phyloP scores from a whole-genome alignment of 2,797 vertebrate species.

The Chrosomus eos region DNA sequence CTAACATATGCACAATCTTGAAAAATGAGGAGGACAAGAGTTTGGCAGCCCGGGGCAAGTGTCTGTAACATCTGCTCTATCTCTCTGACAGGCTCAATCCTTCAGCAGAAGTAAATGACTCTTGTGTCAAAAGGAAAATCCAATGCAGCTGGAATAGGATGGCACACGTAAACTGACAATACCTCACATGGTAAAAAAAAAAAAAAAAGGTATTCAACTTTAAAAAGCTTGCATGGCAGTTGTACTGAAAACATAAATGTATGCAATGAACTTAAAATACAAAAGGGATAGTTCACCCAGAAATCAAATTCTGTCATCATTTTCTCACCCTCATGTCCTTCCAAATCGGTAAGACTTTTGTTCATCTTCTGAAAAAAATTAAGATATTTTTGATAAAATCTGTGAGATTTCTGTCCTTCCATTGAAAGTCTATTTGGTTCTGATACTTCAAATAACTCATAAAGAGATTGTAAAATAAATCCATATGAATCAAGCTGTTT shows the following conservation, averaged over 20 bases:
- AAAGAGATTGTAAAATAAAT: neutral
- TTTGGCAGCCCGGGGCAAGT: slow-evolving; percentile 14
- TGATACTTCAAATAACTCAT: neutral
- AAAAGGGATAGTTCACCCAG: neutral
- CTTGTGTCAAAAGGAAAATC: slow-evolving; percentile 44
- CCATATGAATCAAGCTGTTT: neutral
- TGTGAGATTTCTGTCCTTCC: neutral
- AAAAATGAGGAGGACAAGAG: slow-evolving; percentile 3
- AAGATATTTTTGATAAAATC: neutral
- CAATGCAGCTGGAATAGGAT: slow-evolving; percentile 35
- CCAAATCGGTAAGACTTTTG: neutral
- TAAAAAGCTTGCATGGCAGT: neutral
- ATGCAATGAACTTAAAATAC: neutral
- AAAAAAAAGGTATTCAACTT: neutral
- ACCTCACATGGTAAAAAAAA: neutral
- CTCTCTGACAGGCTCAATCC: neutral
- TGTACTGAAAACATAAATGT: neutral
- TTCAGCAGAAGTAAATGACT: slow-evolving; percentile 2
- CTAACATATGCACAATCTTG: slow-evolving; percentile 53
- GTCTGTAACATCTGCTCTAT: slow-evolving; percentile 35
- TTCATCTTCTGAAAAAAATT: neutral
- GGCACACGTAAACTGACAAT: neutral
- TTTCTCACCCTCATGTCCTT: neutral
- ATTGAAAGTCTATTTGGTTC: neutral
- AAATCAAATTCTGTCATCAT: neutral